Evolutionary conservation across 2,888 invertebrate species (phyloP).

Genomic region (Acrocyrtus sp.): DNA sequence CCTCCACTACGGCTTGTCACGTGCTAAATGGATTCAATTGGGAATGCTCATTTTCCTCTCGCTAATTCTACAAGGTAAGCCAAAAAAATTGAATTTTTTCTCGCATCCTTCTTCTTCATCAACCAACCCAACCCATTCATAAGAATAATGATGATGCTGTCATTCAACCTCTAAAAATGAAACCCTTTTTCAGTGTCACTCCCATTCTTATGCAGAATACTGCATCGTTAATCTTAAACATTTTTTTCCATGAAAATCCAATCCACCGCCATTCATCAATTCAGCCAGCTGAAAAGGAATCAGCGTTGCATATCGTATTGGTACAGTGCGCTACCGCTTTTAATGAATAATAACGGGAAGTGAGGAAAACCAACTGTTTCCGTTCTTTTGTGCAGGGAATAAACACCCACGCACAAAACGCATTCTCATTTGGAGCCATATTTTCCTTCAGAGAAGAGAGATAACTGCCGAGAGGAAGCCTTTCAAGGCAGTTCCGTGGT

Average conservation of each 20-base stretch:
- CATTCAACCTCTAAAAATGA: not conserved
- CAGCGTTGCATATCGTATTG: not conserved
- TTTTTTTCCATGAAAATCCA: not conserved
- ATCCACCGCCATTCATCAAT: not conserved
- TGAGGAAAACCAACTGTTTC: slow-evolving; percentile 51
- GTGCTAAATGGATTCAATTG: slow-evolving; percentile 48
- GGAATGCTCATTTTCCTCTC: slow-evolving; percentile 51
- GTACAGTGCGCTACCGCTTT: slow-evolving; percentile 33
- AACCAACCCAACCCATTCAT: too few species aligned
- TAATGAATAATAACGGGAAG: slow-evolving; percentile 49
- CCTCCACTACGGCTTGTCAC: too few species aligned
- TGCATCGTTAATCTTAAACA: not conserved
- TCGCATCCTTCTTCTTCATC: too few species aligned
- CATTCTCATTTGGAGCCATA: slow-evolving; percentile 2
- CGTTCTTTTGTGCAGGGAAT: slow-evolving; percentile 39
- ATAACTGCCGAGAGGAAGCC: not conserved
- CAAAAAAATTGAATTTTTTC: too few species aligned
- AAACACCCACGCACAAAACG: not conserved
- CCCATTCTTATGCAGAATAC: too few species aligned
- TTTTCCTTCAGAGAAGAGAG: not conserved
- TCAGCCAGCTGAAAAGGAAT: not conserved
- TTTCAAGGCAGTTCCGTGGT: not conserved
- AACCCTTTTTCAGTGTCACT: not conserved
- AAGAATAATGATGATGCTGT: slow-evolving; percentile 1
- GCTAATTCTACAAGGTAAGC: slow-evolving; percentile 48